Evolutionary conservation across 1,140 invertebrate genomes (phyloP).

Genomic region (Drosophila ercepeae): DNA sequence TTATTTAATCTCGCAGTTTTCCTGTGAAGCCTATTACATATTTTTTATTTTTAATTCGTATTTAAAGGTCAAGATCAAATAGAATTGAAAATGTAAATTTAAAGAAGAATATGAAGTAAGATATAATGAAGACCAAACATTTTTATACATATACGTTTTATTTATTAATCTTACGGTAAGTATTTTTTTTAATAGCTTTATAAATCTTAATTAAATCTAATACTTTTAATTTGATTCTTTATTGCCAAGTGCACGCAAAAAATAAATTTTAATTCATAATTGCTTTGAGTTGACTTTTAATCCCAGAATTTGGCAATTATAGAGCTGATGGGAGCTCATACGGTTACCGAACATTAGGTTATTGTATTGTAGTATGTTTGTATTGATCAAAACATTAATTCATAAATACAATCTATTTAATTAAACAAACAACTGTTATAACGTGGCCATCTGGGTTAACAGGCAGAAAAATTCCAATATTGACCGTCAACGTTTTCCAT

Average conservation of each 20-base stretch:
- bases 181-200: background rate
- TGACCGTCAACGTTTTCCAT: slow-evolving; percentile 43
- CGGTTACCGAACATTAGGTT: background rate
- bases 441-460: slow-evolving; percentile 57
- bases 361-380: background rate
- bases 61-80: slow-evolving; percentile 38
- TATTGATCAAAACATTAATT: background rate
- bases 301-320: background rate
- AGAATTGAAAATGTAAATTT: background rate
- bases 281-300: background rate
- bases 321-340: background rate
- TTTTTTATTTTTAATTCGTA: background rate
- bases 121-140: background rate
- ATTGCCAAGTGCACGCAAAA: background rate
- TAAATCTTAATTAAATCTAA: background rate
- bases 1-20: too few relatives aligned
- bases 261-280: background rate
- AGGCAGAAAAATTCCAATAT: slow-evolving; percentile 14
- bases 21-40: background rate
- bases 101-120: background rate
- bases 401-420: slow-evolving; percentile 1
- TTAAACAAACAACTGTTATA: slow-evolving; percentile 40
- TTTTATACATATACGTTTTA: background rate
- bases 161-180: background rate
- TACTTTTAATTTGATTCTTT: slow-evolving; percentile 7